Base-by-base conservation (phyloP, 2,888 invertebrate genomes). In the Gastracanthus pulcherrimus region DNA sequence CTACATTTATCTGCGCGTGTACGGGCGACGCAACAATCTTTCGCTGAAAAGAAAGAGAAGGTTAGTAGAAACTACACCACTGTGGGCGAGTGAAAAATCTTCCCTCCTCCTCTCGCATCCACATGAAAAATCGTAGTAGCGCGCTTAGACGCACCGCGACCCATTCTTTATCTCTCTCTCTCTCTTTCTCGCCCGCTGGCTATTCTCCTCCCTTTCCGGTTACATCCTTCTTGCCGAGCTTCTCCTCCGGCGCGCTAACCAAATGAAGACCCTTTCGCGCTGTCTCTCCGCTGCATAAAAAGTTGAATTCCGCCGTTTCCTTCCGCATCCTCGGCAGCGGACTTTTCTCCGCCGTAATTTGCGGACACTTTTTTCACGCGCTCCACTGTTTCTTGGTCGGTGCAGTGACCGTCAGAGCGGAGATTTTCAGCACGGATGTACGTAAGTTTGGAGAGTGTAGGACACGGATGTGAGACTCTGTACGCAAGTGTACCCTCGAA, bases 61-160 rank as follows among this genome's bases (percentile, higher is more conserved):
- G 9, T 69, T 51, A 19, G n/a, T n/a, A 0, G 41, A 55, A 58
- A 13, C 38, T 41, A 16, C n/a, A n/a, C n/a, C n/a, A n/a, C n/a
- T n/a, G n/a, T n/a, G 51, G 51, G 23, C 29, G 64, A 19, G 41
- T 69, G 38, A 76, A 45, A 74, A 58, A 76, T 76, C n/a, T n/a
- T 16, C 31, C 62, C 55, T 16, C 55, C 29, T 5, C 3, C 51
- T 11, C 23, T 41, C 5, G 23, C 26, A 55, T 19, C 55, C 26
- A 13, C 11, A 55, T 55, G 55, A 55, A 55, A 55, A 55, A 55
- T 55, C 55, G 55, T 13, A 26, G 6, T 1, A 55, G 45, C 3
- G 45, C n/a, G n/a, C n/a, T n/a, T n/a, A n/a, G n/a, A n/a, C n/a
- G n/a, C n/a, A n/a, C n/a, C n/a, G n/a, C 7, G 16, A n/a, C 13